phyloP scores from a whole-genome alignment of 2,888 invertebrate genomes.

The Epiblema foenella region DNA sequence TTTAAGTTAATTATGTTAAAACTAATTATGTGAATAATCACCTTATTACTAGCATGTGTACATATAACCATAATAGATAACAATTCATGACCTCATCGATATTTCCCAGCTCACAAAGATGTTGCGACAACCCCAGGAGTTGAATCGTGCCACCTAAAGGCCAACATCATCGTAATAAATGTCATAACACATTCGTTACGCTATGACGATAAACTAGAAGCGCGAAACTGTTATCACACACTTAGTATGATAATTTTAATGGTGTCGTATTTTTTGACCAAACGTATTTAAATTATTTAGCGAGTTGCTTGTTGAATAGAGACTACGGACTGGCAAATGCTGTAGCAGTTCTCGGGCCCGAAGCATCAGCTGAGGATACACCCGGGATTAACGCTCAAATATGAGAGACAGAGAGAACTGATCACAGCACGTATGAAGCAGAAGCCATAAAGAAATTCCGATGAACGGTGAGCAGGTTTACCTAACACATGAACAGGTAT shows the following conservation, averaged over 20 bases:
- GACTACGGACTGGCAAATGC: background rate
- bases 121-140: conserved; percentile 19
- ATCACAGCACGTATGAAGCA: too few relatives aligned
- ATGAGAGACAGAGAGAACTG: too few relatives aligned
- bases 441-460: too few relatives aligned
- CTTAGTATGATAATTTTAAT: background rate
- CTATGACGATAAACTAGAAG: conserved; percentile 17
- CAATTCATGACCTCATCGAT: conserved; percentile 29
- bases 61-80: conserved; percentile 16
- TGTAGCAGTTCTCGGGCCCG: too few relatives aligned
- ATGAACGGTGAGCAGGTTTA: too few relatives aligned
- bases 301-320: background rate
- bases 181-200: conserved; percentile 28
- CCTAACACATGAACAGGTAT: too few relatives aligned
- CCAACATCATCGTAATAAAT: conserved; percentile 26
- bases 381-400: too few relatives aligned
- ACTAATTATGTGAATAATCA: background rate
- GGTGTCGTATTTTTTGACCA: background rate
- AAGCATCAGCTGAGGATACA: too few relatives aligned
- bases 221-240: conserved; percentile 20
- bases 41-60: background rate
- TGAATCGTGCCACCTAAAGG: conserved; percentile 30
- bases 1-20: too few relatives aligned
- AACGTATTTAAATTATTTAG: background rate
- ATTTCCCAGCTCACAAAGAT: conserved; percentile 22